Base-by-base conservation (phyloP, 2,888 invertebrate genomes). In the Cyclophora punctaria region DNA sequence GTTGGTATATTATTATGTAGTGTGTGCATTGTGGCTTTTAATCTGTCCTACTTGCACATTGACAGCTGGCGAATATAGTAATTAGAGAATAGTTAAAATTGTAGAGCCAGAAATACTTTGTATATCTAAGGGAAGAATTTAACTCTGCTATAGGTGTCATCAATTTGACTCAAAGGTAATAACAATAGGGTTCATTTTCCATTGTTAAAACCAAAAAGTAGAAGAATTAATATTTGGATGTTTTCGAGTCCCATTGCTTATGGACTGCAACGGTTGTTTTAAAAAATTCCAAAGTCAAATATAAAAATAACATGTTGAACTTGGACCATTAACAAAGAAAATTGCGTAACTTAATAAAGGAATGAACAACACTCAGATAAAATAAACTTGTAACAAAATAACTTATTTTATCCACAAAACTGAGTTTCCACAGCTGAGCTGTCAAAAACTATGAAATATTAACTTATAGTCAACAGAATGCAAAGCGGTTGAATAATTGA, bases 391-490 rank as follows among this genome's bases (percentile, higher is more conserved):
- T 20, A 43, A 43, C 42, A 43, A 43, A 43, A 44, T 34, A 44
- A 44, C 44, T 44, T 34, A 6, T 34, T 44, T 34, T 34, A 34
- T 33, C 44, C 34, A 33, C 34, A 7, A 6, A 47, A 56, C 54
- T 52, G 48, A 44, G 56, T 51, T 56, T 46, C 48, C 44, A 54
- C 46, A 53, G 50, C 42, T 55, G 37, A 60, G 57, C 57, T 58
- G 56, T 58, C 62, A 56, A 52, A 50, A 59, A 59, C 51, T 58
- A 59, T 64, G 56, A 64, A 59, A 64, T 61, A 62, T 60, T 61
- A 64, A 56, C 62, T 58, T 57, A 53, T 50, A 61, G 62, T 59
- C 59, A 59, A 63, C 60, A 60, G 54, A 62, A 64, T 59, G 59
- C 60, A 57, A 57, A 60, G 57, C 52, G 58, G 54, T 53, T 53